Percentiles rank a stretch among this genome's conserved stretches.
These are phyloP conservation scores for Anarhynchus alexandrinus DNA, from an alignment of 2,113 vertebrate species.

Conservation along the genomic window DNA sequence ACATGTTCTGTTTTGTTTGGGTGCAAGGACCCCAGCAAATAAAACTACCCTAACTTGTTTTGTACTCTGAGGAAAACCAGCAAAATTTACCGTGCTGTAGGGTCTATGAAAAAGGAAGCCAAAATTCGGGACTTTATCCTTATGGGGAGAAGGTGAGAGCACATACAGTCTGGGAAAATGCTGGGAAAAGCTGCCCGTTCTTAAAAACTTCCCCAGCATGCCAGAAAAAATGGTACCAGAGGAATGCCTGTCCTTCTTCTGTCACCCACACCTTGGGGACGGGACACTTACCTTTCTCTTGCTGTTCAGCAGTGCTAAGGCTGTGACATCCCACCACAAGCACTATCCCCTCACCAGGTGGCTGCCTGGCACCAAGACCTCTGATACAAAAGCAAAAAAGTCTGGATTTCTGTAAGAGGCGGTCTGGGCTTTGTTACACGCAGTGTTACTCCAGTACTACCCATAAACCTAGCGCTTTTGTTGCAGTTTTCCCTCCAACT, in stretches of 20 bases:
- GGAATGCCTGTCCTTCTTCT: not conserved
- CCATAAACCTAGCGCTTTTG: not conserved
- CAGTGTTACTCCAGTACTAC: not conserved
- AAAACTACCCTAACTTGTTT: not conserved
- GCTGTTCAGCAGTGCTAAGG: not conserved
- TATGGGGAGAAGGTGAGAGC: not conserved
- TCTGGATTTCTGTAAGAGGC: not conserved
- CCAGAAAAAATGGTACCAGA: not conserved
- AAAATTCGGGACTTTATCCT: not conserved
- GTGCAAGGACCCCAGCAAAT: not conserved
- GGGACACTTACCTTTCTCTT: not conserved
- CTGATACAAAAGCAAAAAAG: not conserved
- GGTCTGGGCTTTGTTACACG: not conserved
- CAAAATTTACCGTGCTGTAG: not conserved
- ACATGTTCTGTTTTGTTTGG: not conserved
- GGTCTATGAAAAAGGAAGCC: not conserved
- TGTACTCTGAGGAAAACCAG: not conserved
- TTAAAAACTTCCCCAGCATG: not conserved
- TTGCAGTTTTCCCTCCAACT: not conserved
- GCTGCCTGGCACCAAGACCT: not conserved
- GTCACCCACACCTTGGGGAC: not conserved
- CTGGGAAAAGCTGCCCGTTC: not conserved
- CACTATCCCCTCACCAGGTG: not conserved
- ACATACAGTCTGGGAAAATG: fast-evolving
- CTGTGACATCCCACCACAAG: not conserved